Evolutionary conservation across 1,140 invertebrate species (phyloP).

Genomic region (Calephelis nemesis): DNA sequence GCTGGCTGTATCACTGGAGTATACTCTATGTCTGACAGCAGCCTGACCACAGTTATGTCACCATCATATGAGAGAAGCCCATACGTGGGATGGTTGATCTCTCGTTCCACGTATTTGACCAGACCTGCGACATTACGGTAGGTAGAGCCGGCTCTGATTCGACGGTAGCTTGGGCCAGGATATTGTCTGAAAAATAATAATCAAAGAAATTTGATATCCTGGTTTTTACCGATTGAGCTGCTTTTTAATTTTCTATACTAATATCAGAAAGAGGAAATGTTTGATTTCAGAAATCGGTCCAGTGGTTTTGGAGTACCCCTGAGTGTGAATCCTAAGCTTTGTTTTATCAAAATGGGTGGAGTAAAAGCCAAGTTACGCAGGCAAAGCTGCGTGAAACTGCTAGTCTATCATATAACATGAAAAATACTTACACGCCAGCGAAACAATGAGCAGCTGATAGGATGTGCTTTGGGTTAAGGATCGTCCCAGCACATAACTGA

Average conservation of each 20-base stretch:
- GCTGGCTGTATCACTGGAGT: conserved; percentile 29
- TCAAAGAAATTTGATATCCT: no score
- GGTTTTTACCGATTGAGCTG: no score
- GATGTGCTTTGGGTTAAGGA: conserved; percentile 42
- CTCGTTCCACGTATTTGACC: conserved; percentile 25
- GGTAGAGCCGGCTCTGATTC: conserved; percentile 41
- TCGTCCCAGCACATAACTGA: conserved; percentile 44
- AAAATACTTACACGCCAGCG: conserved; percentile 40
- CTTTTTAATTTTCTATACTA: no score
- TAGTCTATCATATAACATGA: no score
- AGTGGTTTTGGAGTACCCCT: no score
- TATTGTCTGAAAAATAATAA: no score
- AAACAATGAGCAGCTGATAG: conserved; percentile 54
- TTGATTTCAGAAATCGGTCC: no score
- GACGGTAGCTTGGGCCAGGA: conserved; percentile 22
- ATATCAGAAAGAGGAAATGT: no score
- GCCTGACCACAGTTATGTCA: conserved; percentile 41
- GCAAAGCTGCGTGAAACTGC: no score
- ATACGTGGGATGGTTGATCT: conserved; percentile 39
- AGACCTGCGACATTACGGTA: conserved; percentile 31
- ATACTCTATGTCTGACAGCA: conserved; percentile 25
- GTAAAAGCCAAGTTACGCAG: no score
- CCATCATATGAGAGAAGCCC: conserved; percentile 30
- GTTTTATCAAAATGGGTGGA: no score
- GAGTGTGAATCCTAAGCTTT: no score